These are phyloP conservation scores for Threskiornis aethiopicus DNA, from an alignment of 2,797 vertebrate species.

Conservation along the genomic window DNA sequence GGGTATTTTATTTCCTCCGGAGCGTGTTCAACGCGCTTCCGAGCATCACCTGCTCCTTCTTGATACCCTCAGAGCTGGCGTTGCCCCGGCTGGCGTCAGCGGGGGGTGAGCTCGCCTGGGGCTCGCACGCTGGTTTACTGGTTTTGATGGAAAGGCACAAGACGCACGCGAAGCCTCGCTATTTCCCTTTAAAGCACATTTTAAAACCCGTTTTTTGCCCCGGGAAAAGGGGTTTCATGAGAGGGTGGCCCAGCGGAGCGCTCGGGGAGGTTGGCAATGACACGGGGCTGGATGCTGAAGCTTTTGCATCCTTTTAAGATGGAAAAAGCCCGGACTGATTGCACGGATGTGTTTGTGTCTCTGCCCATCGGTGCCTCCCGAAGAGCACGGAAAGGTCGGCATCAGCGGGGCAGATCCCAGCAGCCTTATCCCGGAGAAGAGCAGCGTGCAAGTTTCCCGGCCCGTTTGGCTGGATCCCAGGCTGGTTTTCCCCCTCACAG, in stretches of 20 bases:
- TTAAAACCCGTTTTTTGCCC: not conserved
- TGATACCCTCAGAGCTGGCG: not conserved
- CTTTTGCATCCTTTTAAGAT: not conserved
- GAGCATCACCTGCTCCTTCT: not conserved
- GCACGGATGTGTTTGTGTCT: not conserved
- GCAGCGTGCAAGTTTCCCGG: not conserved
- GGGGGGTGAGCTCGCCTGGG: not conserved
- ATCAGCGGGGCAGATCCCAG: not conserved
- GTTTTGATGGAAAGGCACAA: not conserved
- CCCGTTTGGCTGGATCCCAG: not conserved
- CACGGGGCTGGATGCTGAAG: accelerated
- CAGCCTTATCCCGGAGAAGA: not conserved
- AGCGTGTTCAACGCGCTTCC: accelerated
- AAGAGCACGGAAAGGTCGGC: not conserved
- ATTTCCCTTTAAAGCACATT: accelerated
- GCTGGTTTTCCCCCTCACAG: not conserved
- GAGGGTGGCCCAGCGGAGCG: not conserved
- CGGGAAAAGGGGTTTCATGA: not conserved
- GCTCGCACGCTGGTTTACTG: accelerated
- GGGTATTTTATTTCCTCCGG: not conserved
- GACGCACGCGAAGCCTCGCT: not conserved
- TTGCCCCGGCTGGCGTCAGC: not conserved
- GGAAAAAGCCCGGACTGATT: not conserved
- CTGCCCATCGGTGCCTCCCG: accelerated
- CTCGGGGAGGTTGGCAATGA: not conserved